Evolutionary conservation across 2,797 vertebrate species (phyloP), one percentile per base, ranked within the genome.

Genomic region (Amazona finschi): DNA sequence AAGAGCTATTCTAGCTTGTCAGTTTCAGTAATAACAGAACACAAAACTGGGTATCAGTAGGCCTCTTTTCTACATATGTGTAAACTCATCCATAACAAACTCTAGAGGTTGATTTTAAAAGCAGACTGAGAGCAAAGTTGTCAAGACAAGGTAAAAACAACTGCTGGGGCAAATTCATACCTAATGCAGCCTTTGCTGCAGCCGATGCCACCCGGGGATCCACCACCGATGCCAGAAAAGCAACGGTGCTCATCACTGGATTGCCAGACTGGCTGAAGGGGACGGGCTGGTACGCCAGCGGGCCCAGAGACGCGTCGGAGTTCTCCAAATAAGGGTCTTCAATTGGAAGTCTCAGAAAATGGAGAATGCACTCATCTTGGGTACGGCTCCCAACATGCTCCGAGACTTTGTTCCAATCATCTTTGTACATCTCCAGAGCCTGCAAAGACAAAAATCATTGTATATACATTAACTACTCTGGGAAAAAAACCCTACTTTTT

Each of bases 381-480:
- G 99, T 99, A 41, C 99, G 99, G 76, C 99, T 99, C 33, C 99
- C 99, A 2, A 99, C 98, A 1, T 99, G 99, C 97, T 99, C 99
- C 0, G 99, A 99, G 66, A 99, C 99, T 94, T 99, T 99, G 98
- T 99, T 99, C 99, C 99, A 99, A 97, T 99, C 99, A 10, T 99
- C 99, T 96, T 99, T 99, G 97, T 98, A 99, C 99, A 99, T 99
- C 97, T 99, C 99, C 94, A 99, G 97, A 2, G 99, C 99, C 99
- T 99, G 90, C 6, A 60, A 89, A 64, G 53, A 64, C 6, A 22
- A 21, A 86, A 39, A 30, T 4, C 2, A 11, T 9, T 10, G 24
- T 8, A 8, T 12, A 14, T 3, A 5, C 19, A 6, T 8, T 17
- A 10, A 9, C 12, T 62, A 5, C 61, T 25, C 15, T 0, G 39